Base-by-base conservation (phyloP, 2,797 vertebrate species). In the Adelosebastes latens region DNA sequence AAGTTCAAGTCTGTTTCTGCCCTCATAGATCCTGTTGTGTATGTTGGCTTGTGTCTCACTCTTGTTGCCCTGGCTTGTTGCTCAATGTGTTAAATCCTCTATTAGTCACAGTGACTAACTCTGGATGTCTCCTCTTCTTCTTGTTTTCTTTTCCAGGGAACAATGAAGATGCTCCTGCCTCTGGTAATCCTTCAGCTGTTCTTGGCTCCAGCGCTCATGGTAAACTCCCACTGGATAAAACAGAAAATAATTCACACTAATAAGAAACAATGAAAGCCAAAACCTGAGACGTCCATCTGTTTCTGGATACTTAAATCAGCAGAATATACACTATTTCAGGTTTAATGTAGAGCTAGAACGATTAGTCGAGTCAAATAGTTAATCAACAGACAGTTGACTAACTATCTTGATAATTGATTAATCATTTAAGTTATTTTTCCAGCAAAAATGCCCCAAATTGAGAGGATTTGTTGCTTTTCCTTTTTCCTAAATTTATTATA, bases 111-210 rank as follows among this genome's bases (percentile, higher is more conserved):
- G 63, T 76, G 77, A 84, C 79, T 82, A 74, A 90, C 81, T 69
- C 70, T 75, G 59, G 5, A 56, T 77, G 12, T 73, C 46, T 87
- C 10, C 6, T 46, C 2, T 39, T 18, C 39, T 31, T 75, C 67
- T 11, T 52, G 20, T 42, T 49, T 24, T 27, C 29, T 66, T 53
- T 64, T 60, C 20, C 69, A 92, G 89, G 64, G 49, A 92, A 88
- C 75, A 7, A 86, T 77, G 88, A 93, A 80, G 83, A 94, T 86
- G 88, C 86, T 95, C 66, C 87, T 92, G 84, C 36, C 68, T 63
- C 76, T 95, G 88, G 77, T 85, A 3, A 81, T 91, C 81, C 80
- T 96, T 6, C 95, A 96, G 86, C 92, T 96, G 84, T 66, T 96
- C 53, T 53, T 94, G 79, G 84, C 85, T 79, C 93, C 95, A 18